Conservation (phyloP, 2,888 invertebrate genomes). For the Pterostichus niger region DNA sequence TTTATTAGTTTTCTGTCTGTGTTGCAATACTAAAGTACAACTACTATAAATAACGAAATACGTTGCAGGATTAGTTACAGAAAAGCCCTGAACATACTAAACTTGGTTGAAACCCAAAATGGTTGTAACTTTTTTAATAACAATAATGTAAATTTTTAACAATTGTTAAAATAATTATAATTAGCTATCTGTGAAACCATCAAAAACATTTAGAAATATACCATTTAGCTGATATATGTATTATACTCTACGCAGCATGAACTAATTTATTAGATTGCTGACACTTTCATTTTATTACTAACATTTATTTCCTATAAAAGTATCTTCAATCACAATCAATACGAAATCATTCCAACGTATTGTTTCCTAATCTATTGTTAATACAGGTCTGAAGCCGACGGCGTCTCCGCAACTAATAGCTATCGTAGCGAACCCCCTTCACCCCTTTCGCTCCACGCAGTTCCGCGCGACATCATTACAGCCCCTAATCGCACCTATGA, state of each 20-base stretch:
- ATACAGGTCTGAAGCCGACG: constrained; percentile 26
- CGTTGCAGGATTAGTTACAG: neutral
- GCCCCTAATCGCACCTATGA: constrained; percentile 69
- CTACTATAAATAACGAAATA: constrained; percentile 28
- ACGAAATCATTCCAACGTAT: constrained; percentile 18
- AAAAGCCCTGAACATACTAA: neutral
- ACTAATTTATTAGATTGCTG: neutral
- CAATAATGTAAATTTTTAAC: no score
- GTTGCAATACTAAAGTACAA: constrained; percentile 38
- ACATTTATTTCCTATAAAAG: neutral
- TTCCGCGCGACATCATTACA: constrained; percentile 63
- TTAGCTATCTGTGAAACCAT: no score
- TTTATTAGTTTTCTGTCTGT: constrained; percentile 50
- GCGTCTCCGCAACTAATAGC: constrained; percentile 36
- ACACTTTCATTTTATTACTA: constrained; percentile 11
- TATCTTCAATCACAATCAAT: constrained; percentile 28
- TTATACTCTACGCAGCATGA: neutral
- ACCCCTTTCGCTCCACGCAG: neutral
- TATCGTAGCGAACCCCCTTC: constrained; percentile 21
- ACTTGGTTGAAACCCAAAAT: no score
- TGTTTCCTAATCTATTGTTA: constrained; percentile 40
- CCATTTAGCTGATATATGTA: no score
- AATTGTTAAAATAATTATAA: no score
- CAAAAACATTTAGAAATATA: no score
- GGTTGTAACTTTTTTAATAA: no score